These are phyloP conservation scores for Lagopus muta DNA, from an alignment of 2,113 vertebrate species.

Conservation along the genomic window DNA sequence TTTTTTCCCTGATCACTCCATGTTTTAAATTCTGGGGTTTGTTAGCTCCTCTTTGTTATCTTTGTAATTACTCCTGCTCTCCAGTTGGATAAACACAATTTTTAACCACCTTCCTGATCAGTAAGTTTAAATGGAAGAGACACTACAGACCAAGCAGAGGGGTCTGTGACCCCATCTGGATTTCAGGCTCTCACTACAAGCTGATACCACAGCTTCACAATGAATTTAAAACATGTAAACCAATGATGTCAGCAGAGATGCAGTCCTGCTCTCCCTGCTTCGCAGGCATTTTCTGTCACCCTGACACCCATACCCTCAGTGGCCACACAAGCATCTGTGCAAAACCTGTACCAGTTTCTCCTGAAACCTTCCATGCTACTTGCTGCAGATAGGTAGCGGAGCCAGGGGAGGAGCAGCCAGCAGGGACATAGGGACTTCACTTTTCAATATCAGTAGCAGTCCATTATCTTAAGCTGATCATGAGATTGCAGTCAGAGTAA, in stretches of 20 bases:
- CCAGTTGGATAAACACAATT: not conserved
- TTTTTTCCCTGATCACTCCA: not conserved
- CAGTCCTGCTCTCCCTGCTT: not conserved
- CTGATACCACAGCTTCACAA: not conserved
- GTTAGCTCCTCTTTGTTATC: not conserved
- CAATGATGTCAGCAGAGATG: not conserved
- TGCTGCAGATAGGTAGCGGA: fast-evolving
- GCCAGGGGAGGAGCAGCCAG: fast-evolving
- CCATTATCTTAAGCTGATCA: not conserved
- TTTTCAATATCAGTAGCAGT: not conserved
- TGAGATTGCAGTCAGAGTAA: not conserved
- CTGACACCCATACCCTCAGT: fast-evolving
- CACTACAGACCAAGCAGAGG: not conserved
- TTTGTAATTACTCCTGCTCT: not conserved
- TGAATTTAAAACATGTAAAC: fast-evolving
- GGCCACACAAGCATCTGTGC: not conserved
- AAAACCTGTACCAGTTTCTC: fast-evolving
- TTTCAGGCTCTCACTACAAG: not conserved
- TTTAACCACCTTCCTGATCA: not conserved
- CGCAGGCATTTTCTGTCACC: fast-evolving
- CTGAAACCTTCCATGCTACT: fast-evolving
- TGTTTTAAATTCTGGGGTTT: not conserved
- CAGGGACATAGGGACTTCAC: fast-evolving
- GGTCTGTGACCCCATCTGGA: not conserved
- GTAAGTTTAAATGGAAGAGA: not conserved